Percentiles rank a stretch among this genome's conserved stretches.
Conservation (phyloP, 2,888 invertebrate genomes). For the Argyresthia goedartella region DNA sequence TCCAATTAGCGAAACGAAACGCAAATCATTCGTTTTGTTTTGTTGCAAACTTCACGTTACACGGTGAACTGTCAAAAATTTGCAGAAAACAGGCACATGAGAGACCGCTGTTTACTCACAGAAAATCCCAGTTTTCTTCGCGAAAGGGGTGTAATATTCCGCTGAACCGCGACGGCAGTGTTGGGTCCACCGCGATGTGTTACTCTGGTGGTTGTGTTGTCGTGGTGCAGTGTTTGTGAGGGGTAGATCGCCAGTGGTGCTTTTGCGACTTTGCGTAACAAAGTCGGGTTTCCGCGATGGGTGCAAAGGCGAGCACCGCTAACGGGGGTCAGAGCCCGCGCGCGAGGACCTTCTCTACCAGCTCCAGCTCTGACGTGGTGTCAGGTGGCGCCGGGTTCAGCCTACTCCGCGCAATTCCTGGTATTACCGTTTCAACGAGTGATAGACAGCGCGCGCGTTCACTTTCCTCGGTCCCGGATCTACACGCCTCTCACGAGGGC, state of each 20-base stretch:
- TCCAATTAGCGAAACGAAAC: background rate
- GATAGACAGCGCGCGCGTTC: conserved; percentile 88
- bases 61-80: conserved; percentile 53
- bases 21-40: conserved; percentile 8
- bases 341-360: conserved; percentile 81
- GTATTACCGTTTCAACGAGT: conserved; percentile 77
- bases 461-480: conserved; percentile 85
- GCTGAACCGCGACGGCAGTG: conserved; percentile 23
- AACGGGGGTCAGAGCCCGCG: conserved; percentile 82
- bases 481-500: conserved; percentile 72
- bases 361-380: conserved; percentile 77
- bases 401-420: conserved; percentile 78
- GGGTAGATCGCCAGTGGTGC: conserved; percentile 39
- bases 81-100: conserved; percentile 64
- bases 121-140: conserved; percentile 41
- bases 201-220: background rate
- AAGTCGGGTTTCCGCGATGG: conserved; percentile 72
- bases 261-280: conserved; percentile 61
- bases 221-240: background rate
- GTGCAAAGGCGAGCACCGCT: conserved; percentile 88
- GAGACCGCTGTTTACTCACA: conserved; percentile 51
- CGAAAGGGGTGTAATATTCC: conserved; percentile 38
- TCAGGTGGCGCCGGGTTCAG: conserved; percentile 73
- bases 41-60: conserved; percentile 1
- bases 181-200: conserved; percentile 52